A percentile compares a stretch with the other conserved stretches of the same genome.
These are phyloP conservation scores for Oriolus oriolus DNA, from an alignment of 2,113 vertebrate species.

Conservation along the genomic window DNA sequence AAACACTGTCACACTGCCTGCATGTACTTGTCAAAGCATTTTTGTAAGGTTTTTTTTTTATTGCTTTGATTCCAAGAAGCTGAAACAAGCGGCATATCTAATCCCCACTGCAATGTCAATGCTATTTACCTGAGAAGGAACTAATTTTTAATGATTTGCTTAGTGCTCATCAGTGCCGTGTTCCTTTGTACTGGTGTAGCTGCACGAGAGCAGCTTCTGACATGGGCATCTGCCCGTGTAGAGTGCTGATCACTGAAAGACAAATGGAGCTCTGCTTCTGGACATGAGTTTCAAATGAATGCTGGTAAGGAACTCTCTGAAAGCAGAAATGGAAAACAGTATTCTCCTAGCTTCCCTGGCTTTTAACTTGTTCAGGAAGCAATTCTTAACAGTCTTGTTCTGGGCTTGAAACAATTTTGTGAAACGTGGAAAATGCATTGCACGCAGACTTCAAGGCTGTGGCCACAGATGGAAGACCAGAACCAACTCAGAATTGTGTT, in stretches of 20 bases:
- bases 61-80: constrained; percentile 11
- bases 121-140: not conserved
- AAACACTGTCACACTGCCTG: not conserved
- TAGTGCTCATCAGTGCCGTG: not conserved
- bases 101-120: not conserved
- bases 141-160: not conserved
- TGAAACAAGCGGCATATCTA: not conserved
- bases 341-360: not conserved
- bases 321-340: not conserved
- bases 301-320: not conserved
- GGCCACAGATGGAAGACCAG: not conserved
- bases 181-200: not conserved
- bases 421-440: not conserved
- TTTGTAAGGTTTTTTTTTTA: not conserved
- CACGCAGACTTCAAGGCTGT: not conserved
- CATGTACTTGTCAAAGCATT: constrained; percentile 12
- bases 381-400: not conserved
- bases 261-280: not conserved
- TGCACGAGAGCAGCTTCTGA: not conserved
- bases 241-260: not conserved
- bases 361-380: not conserved
- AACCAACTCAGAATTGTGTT: not conserved
- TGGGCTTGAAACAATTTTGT: not conserved
- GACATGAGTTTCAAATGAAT: not conserved
- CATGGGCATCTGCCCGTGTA: not conserved